These are phyloP conservation scores for Chondrosia reniformis DNA, from an alignment of 37 sponge, comb jelly and placozoan genomes.

Conservation along the genomic window DNA sequence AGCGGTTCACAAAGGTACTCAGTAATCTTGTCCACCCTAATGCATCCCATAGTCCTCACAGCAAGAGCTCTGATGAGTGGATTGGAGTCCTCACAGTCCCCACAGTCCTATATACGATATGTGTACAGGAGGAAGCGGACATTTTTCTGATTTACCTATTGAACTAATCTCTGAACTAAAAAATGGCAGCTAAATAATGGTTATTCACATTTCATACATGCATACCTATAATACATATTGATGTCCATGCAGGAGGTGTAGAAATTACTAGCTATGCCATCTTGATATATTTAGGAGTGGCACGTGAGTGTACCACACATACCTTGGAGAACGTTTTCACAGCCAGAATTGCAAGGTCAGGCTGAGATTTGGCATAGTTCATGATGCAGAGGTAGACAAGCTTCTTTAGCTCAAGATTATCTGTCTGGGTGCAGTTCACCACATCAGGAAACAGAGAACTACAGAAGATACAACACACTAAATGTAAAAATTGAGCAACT, in stretches of 20 bases:
- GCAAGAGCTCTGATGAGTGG: constrained; percentile 94
- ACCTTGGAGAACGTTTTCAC: constrained; percentile 98
- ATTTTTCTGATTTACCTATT: too few species aligned
- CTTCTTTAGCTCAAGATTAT: constrained; percentile 98
- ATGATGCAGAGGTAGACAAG: constrained; percentile 98
- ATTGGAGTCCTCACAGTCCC: constrained; percentile 90
- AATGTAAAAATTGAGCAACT: background rate
- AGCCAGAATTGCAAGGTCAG: constrained; percentile 94
- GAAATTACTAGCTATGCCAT: too few species aligned
- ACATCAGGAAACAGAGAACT: constrained; percentile 97
- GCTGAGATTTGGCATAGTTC: constrained; percentile 99
- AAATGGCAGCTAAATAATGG: too few species aligned
- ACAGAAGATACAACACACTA: background rate
- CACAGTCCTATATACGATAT: background rate
- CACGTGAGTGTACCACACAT: too few species aligned
- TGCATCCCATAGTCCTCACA: constrained; percentile 96
- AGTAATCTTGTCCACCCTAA: constrained; percentile 95
- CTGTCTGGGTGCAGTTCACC: constrained; percentile 98
- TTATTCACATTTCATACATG: too few species aligned
- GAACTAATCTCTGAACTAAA: too few species aligned
- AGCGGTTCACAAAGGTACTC: constrained; percentile 96
- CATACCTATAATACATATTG: too few species aligned
- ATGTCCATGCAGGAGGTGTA: too few species aligned
- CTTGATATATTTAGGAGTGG: too few species aligned
- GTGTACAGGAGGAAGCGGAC: background rate